Evolutionary conservation across 2,797 vertebrate species (phyloP), one percentile per base, ranked within the genome.

Genomic region (Salmo trutta): DNA sequence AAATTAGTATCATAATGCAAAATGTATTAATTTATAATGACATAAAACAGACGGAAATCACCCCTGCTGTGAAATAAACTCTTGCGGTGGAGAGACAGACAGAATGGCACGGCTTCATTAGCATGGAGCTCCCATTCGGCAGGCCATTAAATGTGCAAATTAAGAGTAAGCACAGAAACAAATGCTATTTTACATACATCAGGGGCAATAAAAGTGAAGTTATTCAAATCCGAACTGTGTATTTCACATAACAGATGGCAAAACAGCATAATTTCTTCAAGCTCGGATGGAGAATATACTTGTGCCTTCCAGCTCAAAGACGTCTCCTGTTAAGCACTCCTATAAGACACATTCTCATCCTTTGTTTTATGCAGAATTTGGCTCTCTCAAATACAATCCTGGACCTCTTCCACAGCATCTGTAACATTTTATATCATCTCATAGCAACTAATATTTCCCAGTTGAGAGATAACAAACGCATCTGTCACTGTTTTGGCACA

Each of bases 91-190:
- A 47, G 69, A 66, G 56, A 79, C 36, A 62, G 56, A 78, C 75
- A 75, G 21, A 77, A n/a, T 71, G 31, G 27, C 41, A 68, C 75
- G 72, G 79, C 78, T 85, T 77, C 79, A 84, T 81, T 83, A 85
- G 81, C 75, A 77, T 74, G 75, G 65, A 64, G 29, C 31, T 78
- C 75, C 64, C 67, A 65, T 80, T 81, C 73, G 71, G 69, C 71
- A 56, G 72, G 47, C 53, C 79, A 81, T 85, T 78, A 82, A 79
- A 84, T 75, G 77, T 85, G 83, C 72, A 84, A 82, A 81, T 84
- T 75, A 84, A 77, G 70, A 80, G 79, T 76, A 84, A 87, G 80
- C 80, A 80, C 71, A 77, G 76, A 81, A 47, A 78, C 75, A 31
- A 71, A 74, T 75, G 64, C 71, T 75, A 64, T 79, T 65, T 27